These are phyloP conservation scores for Exephanes ischioxanthus DNA, from an alignment of 2,888 invertebrate genomes.

Conservation along the genomic window DNA sequence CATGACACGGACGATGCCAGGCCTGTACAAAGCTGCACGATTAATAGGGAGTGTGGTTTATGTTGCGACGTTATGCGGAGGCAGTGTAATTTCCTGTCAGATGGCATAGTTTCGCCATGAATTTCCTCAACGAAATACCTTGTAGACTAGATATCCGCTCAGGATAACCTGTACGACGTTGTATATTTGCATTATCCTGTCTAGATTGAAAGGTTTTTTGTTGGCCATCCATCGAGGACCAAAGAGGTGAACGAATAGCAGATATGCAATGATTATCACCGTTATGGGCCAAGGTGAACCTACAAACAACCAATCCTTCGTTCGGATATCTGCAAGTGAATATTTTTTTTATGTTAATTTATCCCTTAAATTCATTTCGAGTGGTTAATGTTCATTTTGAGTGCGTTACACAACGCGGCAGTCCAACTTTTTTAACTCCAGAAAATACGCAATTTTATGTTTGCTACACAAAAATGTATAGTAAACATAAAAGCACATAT, in stretches of 20 bases:
- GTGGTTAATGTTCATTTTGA: not conserved
- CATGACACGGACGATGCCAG: too few relatives aligned
- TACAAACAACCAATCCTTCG: conserved; percentile 89
- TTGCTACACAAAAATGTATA: too few relatives aligned
- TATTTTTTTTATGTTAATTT: not conserved
- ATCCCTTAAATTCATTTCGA: not conserved
- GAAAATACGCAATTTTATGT: too few relatives aligned
- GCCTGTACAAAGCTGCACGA: too few relatives aligned
- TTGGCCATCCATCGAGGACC: conserved; percentile 91
- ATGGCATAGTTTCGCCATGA: too few relatives aligned
- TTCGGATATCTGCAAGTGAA: conserved; percentile 87
- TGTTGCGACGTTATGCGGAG: too few relatives aligned
- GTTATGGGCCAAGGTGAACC: conserved; percentile 88
- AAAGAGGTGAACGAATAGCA: conserved; percentile 89
- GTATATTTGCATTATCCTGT: conserved; percentile 89
- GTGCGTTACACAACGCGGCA: not conserved
- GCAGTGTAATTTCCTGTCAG: too few relatives aligned
- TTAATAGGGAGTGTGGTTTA: too few relatives aligned
- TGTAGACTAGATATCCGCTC: conserved; percentile 86
- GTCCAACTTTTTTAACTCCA: not conserved
- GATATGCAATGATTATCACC: conserved; percentile 87
- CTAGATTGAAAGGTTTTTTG: conserved; percentile 88
- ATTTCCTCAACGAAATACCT: conserved; percentile 83
- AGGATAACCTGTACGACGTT: conserved; percentile 89
- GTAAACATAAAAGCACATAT: not conserved